phyloP scores from a whole-genome alignment of 92 coral and sea anemone genomes.

The Montipora capitata region DNA sequence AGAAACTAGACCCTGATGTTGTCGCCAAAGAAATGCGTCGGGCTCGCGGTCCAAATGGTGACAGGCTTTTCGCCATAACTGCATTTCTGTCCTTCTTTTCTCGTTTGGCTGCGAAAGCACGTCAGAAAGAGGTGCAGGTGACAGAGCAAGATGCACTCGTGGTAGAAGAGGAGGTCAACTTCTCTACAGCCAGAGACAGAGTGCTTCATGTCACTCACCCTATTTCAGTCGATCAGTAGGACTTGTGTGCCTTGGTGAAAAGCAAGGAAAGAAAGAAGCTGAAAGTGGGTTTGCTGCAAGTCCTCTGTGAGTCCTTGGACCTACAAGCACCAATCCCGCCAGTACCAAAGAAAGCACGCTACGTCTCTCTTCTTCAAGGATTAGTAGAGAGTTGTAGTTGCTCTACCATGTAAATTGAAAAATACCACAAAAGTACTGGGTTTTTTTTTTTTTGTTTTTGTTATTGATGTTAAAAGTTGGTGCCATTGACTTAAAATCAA shows the following conservation, averaged over 20 bases:
- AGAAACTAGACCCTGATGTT: conserved; percentile 16
- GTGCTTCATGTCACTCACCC: conserved; percentile 35
- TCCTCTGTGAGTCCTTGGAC: conserved; percentile 6
- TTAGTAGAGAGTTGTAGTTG: conserved; percentile 12
- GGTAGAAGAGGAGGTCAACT: conserved; percentile 28
- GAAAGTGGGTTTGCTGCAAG: conserved; percentile 2
- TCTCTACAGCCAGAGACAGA: conserved; percentile 13
- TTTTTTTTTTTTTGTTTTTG: too few species aligned
- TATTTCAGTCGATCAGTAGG: conserved; percentile 14
- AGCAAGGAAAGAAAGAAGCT: conserved; percentile 8
- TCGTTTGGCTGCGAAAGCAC: conserved; percentile 16
- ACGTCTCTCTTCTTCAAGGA: conserved; percentile 7
- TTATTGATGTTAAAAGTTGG: too few species aligned
- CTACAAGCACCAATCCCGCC: conserved; percentile 2
- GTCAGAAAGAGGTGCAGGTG: conserved; percentile 13
- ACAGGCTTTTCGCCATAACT: conserved; percentile 18
- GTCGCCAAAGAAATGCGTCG: conserved; percentile 52
- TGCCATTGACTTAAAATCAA: too few species aligned
- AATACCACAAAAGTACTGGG: too few species aligned
- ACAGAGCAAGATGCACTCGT: conserved; percentile 36
- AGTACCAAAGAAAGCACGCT: conserved; percentile 15
- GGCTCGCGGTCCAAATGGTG: conserved; percentile 26
- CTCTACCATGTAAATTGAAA: background rate
- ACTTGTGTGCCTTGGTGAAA: conserved; percentile 10
- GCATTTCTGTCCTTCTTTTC: conserved; percentile 60